A percentile compares a stretch with the other conserved stretches of the same genome.
Evolutionary conservation across 2,113 vertebrate species (phyloP).

Genomic region (Phaethon lepturus): DNA sequence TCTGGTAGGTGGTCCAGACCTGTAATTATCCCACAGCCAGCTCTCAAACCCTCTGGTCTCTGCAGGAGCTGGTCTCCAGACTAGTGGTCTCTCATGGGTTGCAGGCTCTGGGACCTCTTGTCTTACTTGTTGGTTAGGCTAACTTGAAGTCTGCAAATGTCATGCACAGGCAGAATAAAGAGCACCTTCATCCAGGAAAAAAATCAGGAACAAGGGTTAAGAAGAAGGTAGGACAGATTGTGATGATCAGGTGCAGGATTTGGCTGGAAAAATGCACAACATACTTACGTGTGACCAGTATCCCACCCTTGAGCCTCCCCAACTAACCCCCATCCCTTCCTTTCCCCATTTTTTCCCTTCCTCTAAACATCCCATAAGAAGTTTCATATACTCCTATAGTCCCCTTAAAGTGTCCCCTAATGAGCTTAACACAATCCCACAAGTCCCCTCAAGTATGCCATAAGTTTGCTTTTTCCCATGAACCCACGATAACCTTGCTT

Average conservation of each 20-base stretch:
- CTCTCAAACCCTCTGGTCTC: not conserved
- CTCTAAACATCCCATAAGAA: not conserved
- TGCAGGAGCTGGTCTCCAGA: not conserved
- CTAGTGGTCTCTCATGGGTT: not conserved
- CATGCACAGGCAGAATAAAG: not conserved
- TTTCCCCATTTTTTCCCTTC: not conserved
- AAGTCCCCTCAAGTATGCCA: not conserved
- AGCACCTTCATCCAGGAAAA: not conserved
- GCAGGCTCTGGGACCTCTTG: not conserved
- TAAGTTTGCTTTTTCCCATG: not conserved
- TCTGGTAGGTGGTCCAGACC: not conserved
- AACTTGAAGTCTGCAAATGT: not conserved
- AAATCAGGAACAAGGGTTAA: not conserved
- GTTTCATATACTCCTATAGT: not conserved
- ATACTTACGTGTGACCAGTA: accelerated
- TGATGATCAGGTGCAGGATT: not conserved
- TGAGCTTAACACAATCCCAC: not conserved
- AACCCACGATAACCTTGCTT: not conserved
- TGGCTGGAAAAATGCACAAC: not conserved
- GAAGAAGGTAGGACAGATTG: not conserved
- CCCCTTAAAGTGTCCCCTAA: not conserved
- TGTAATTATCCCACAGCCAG: not conserved
- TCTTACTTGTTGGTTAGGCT: not conserved
- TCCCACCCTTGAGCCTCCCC: not conserved
- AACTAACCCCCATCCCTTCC: not conserved